phyloP scores from a whole-genome alignment of 2,888 invertebrate species.

The Andrena bucephala region DNA sequence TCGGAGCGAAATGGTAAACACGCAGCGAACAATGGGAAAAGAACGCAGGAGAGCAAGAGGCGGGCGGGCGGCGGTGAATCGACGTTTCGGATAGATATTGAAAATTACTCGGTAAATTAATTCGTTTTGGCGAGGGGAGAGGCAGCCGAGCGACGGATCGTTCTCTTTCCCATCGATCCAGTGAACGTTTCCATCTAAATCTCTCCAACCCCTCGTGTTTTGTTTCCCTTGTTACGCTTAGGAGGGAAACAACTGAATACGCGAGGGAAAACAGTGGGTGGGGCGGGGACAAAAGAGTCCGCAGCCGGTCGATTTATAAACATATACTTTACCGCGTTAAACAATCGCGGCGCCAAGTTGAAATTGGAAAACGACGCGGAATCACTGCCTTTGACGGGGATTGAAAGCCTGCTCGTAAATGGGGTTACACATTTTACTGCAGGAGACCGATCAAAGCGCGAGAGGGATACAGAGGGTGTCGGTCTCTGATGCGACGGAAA shows the following conservation, averaged over 20 bases:
- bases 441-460: constrained; percentile 52
- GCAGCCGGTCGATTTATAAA: constrained; percentile 39
- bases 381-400: constrained; percentile 33
- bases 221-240: constrained; percentile 8
- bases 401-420: constrained; percentile 41
- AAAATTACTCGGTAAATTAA: constrained; percentile 56
- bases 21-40: not conserved
- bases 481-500: constrained; percentile 18
- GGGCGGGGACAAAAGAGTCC: not conserved
- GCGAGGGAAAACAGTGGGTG: not conserved
- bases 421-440: constrained; percentile 39
- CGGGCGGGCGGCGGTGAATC: constrained; percentile 17
- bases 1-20: constrained; percentile 10
- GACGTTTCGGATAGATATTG: constrained; percentile 31
- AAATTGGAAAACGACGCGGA: constrained; percentile 34
- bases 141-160: constrained; percentile 32
- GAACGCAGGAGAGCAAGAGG: not conserved
- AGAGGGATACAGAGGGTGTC: constrained; percentile 12
- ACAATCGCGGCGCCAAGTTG: constrained; percentile 22
- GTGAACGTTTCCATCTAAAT: constrained; percentile 51
- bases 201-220: constrained; percentile 8
- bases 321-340: constrained; percentile 30
- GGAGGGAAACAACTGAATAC: constrained; percentile 2
- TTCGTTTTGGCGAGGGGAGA: constrained; percentile 21
- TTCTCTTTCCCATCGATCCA: constrained; percentile 50